These are phyloP conservation scores for Pagetopsis macropterus DNA, from an alignment of 2,797 vertebrate genomes.

Conservation along the genomic window DNA sequence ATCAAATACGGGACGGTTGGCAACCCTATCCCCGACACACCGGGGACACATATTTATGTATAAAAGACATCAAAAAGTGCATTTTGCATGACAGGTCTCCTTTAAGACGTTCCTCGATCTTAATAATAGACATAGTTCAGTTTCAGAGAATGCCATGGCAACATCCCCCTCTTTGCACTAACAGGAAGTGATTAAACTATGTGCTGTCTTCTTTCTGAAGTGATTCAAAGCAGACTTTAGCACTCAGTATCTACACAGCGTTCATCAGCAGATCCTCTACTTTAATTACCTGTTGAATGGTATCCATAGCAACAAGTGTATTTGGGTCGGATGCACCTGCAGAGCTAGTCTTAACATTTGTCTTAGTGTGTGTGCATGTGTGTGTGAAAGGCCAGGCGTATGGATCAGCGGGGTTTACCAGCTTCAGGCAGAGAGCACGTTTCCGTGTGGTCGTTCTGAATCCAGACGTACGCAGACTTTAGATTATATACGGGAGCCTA, in stretches of 20 bases:
- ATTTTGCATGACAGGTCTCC: too few species aligned
- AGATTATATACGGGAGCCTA: conserved; percentile 5
- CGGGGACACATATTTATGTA: too few species aligned
- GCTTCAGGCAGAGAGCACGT: conserved; percentile 69
- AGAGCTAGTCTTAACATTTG: conserved; percentile 1
- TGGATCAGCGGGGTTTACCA: conserved; percentile 71
- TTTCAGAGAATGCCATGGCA: too few species aligned
- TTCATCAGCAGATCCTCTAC: background rate
- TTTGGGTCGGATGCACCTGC: background rate
- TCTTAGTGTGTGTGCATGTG: background rate
- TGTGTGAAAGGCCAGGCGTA: conserved; percentile 63
- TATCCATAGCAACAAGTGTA: conserved; percentile 25
- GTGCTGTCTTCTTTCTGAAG: too few species aligned
- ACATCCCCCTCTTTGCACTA: too few species aligned
- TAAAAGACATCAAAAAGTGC: too few species aligned
- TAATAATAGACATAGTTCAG: too few species aligned
- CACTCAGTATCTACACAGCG: background rate
- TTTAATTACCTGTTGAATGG: background rate
- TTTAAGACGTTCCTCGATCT: too few species aligned
- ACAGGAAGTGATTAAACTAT: too few species aligned
- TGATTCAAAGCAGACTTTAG: too few species aligned
- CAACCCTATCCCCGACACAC: too few species aligned
- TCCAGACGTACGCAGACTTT: conserved; percentile 7
- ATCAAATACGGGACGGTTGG: too few species aligned
- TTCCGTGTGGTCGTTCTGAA: conserved; percentile 32